Percentiles rank a stretch among this genome's conserved stretches.
These are phyloP conservation scores for Myopa tessellatipennis DNA, from an alignment of 2,888 invertebrate genomes.

Conservation along the genomic window DNA sequence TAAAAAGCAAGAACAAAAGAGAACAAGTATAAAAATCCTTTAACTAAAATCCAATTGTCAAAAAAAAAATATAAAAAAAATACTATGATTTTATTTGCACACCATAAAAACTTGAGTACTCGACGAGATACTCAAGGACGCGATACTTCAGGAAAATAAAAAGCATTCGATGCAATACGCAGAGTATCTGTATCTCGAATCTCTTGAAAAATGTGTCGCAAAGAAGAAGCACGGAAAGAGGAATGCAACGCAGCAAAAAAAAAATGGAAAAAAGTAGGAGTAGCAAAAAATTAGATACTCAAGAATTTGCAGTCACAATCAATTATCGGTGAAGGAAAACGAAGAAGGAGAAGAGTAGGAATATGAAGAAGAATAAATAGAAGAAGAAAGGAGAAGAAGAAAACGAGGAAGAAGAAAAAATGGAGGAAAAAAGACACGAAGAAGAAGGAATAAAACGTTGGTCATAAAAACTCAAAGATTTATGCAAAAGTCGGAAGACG, in stretches of 20 bases:
- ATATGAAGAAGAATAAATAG: neutral
- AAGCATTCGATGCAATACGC: neutral
- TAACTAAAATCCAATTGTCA: neutral
- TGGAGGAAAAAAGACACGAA: neutral
- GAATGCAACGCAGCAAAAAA: neutral
- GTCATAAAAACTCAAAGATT: neutral
- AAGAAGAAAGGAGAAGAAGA: neutral
- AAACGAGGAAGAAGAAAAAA: neutral
- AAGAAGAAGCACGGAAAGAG: neutral
- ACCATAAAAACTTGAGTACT: neutral
- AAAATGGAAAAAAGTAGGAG: neutral
- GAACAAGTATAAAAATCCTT: no score
- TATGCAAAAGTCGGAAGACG: slow-evolving; percentile 19
- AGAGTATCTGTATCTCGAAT: neutral
- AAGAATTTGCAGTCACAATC: slow-evolving; percentile 28
- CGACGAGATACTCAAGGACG: neutral
- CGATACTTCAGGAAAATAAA: neutral
- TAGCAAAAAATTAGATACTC: slow-evolving; percentile 9
- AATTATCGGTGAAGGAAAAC: slow-evolving; percentile 21
- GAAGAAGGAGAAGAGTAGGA: neutral
- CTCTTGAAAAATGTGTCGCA: neutral
- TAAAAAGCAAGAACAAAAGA: neutral
- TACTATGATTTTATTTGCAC: neutral
- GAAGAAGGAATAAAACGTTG: neutral
- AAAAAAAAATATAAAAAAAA: slow-evolving; percentile 11